Evolutionary conservation across 2,888 invertebrate genomes (phyloP).

Genomic region (Coelopa pilipes): DNA sequence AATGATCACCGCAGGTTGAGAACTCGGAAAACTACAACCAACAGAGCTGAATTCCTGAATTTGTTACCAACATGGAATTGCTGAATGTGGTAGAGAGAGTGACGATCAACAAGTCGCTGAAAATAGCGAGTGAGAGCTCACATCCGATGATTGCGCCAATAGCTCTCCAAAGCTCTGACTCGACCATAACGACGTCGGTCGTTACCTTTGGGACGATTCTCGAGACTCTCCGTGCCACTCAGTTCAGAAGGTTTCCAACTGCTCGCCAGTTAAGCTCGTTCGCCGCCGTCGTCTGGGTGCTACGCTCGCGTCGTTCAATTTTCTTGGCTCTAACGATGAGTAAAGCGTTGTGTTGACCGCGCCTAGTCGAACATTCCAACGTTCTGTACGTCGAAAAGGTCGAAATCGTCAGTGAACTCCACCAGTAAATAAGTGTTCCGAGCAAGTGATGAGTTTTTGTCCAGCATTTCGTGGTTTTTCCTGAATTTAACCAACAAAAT

Average conservation of each 20-base stretch:
- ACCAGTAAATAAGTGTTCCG: neutral
- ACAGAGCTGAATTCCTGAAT: too few relatives aligned
- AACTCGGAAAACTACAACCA: too few relatives aligned
- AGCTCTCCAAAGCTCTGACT: constrained; percentile 3
- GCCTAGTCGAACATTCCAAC: constrained; percentile 16
- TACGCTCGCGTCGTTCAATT: neutral
- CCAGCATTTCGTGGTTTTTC: too few relatives aligned
- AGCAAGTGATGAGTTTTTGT: too few relatives aligned
- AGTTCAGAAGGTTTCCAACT: constrained; percentile 22
- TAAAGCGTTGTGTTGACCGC: constrained; percentile 30
- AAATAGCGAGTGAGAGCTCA: too few relatives aligned
- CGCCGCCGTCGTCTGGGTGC: neutral
- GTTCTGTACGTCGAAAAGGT: too few relatives aligned
- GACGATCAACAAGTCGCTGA: neutral
- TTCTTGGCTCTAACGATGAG: constrained; percentile 22
- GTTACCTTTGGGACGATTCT: constrained; percentile 12
- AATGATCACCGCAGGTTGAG: too few relatives aligned
- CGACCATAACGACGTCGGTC: neutral
- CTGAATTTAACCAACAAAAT: too few relatives aligned
- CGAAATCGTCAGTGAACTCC: neutral
- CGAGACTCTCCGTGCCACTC: constrained; percentile 15
- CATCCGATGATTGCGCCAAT: neutral
- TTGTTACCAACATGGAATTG: constrained; percentile 8
- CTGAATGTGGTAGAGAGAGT: neutral
- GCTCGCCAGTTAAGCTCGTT: constrained; percentile 22